Evolutionary conservation across 35 echinoderm and acorn worm species (phyloP).

Genomic region (Heliocidaris tuberculata): DNA sequence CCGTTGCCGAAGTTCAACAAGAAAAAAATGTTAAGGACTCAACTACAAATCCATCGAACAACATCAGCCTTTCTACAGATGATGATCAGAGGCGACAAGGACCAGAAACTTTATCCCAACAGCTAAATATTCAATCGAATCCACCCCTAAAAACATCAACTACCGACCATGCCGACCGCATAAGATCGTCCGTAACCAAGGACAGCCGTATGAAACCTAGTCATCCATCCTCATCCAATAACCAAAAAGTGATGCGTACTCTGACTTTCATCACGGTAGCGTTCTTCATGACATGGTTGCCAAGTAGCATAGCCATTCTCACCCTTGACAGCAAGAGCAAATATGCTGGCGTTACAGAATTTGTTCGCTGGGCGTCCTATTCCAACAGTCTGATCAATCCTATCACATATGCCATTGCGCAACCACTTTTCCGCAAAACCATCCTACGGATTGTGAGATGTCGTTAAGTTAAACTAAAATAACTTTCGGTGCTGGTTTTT

Average conservation of each 20-base stretch:
- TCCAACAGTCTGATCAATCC: slow-evolving; percentile 6
- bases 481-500: too few species aligned
- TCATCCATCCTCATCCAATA: background rate
- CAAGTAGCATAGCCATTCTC: background rate
- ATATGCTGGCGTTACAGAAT: background rate
- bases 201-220: background rate
- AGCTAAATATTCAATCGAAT: background rate
- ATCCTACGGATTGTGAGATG: background rate
- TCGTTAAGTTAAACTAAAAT: too few species aligned
- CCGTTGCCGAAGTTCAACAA: too few species aligned
- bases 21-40: too few species aligned
- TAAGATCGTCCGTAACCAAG: background rate
- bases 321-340: background rate
- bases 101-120: background rate
- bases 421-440: background rate
- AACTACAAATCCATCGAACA: too few species aligned
- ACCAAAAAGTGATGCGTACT: background rate
- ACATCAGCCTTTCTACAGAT: background rate
- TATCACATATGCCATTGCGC: background rate
- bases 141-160: background rate
- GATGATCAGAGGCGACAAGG: background rate
- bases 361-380: background rate
- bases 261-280: background rate
- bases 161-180: background rate
- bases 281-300: background rate